These are phyloP conservation scores for Lacerta bilineata DNA, from an alignment of 2,797 vertebrate genomes.

Conservation along the genomic window DNA sequence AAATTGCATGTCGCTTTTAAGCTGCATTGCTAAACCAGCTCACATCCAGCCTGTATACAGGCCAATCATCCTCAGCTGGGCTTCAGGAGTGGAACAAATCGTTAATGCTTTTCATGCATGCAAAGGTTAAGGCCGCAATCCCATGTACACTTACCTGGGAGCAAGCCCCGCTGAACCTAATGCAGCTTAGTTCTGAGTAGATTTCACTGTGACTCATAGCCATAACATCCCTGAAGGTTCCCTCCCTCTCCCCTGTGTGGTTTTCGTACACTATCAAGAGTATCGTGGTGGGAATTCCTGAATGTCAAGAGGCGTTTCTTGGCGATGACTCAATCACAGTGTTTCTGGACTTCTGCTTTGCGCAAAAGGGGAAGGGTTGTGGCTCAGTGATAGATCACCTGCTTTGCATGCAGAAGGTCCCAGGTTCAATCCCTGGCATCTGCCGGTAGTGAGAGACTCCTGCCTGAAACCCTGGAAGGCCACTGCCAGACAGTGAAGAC, in stretches of 20 bases:
- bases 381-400: too few species aligned
- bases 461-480: too few species aligned
- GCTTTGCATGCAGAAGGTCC: too few species aligned
- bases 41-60: conserved; percentile 39
- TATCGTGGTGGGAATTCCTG: background rate
- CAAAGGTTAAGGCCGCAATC: conserved; percentile 55
- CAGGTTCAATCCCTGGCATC: too few species aligned
- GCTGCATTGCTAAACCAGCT: conserved; percentile 57
- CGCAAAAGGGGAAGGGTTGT: too few species aligned
- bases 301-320: background rate
- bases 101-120: conserved; percentile 59
- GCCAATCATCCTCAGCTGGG: conserved; percentile 53
- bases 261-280: background rate
- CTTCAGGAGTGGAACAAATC: conserved; percentile 52
- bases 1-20: conserved; percentile 67
- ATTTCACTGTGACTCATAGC: conserved; percentile 50
- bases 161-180: background rate
- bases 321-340: background rate
- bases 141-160: background rate
- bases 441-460: too few species aligned
- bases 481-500: too few species aligned
- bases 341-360: background rate
- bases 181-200: background rate
- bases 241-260: background rate
- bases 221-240: conserved; percentile 63